Evolutionary conservation across 2,797 vertebrate genomes (phyloP).

Genomic region (Coranthus polyacanthus): DNA sequence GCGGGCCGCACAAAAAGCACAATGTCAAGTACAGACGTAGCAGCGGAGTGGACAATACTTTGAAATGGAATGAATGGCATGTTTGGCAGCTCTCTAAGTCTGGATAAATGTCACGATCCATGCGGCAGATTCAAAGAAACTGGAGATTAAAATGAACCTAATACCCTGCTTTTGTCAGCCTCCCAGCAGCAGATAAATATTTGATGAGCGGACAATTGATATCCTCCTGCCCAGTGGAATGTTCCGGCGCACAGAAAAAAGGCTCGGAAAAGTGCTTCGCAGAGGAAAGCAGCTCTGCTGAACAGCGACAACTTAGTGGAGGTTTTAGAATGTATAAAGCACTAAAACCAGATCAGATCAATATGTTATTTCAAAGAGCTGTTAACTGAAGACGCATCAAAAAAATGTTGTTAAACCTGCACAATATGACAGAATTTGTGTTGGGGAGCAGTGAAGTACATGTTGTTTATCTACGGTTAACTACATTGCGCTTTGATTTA

Average conservation of each 20-base stretch:
- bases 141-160: conserved; percentile 72
- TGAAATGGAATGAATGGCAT: conserved; percentile 38
- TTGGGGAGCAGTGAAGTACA: no score
- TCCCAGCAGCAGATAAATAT: conserved; percentile 70
- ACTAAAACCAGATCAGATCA: background rate
- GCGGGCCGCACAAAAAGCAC: background rate
- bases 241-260: conserved; percentile 60
- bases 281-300: background rate
- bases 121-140: conserved; percentile 48
- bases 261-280: conserved; percentile 27
- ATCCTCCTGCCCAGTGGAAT: conserved; percentile 63
- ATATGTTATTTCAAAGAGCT: no score
- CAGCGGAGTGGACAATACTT: conserved; percentile 11
- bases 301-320: background rate
- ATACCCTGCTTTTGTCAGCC: conserved; percentile 71
- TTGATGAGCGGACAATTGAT: conserved; percentile 79
- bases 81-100: conserved; percentile 26
- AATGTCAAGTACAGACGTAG: conserved; percentile 4
- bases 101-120: conserved; percentile 29
- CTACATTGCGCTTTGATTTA: no score
- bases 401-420: no score
- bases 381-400: no score
- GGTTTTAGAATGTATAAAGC: background rate
- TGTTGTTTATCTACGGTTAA: no score
- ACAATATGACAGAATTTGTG: no score